Evolutionary conservation across 2,113 vertebrate genomes (phyloP).

Genomic region (Seriola aureovittata): DNA sequence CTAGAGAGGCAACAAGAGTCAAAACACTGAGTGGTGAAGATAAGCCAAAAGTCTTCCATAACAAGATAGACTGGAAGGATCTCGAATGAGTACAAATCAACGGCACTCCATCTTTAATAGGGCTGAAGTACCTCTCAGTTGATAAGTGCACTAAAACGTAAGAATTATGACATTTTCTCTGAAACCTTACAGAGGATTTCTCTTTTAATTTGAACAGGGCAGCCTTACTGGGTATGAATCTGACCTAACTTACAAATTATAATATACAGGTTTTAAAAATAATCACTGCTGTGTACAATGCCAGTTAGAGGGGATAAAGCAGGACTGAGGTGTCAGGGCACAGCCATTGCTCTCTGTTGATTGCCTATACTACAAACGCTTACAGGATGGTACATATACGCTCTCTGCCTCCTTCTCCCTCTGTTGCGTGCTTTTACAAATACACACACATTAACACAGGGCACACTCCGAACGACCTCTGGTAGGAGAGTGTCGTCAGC

Average conservation of each 20-base stretch:
- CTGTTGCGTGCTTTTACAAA: constrained; percentile 9
- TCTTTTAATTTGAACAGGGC: constrained; percentile 15
- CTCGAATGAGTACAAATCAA: constrained; percentile 48
- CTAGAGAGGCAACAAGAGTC: constrained; percentile 15
- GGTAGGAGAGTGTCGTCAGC: neutral
- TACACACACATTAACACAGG: neutral
- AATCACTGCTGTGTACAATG: constrained; percentile 21
- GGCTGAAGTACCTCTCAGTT: constrained; percentile 45
- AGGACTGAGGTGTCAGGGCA: constrained; percentile 13
- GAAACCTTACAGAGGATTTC: constrained; percentile 14
- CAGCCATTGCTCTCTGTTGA: neutral
- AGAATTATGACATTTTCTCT: constrained; percentile 38
- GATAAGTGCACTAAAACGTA: constrained; percentile 44
- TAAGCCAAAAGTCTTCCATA: constrained; percentile 41
- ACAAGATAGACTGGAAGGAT: constrained; percentile 34
- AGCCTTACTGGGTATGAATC: constrained; percentile 3
- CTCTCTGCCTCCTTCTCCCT: constrained; percentile 7
- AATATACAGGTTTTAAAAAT: constrained; percentile 29
- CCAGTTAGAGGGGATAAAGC: constrained; percentile 29
- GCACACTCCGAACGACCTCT: constrained; percentile 33
- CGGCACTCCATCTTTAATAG: constrained; percentile 36
- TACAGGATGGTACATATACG: neutral
- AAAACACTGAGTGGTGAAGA: constrained; percentile 39
- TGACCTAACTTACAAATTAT: constrained; percentile 13
- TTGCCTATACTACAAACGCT: constrained; percentile 5